Percentiles rank a stretch among this genome's conserved stretches.
Conservation (phyloP, 2,888 invertebrate species). For the Agriopis aurantiaria region DNA sequence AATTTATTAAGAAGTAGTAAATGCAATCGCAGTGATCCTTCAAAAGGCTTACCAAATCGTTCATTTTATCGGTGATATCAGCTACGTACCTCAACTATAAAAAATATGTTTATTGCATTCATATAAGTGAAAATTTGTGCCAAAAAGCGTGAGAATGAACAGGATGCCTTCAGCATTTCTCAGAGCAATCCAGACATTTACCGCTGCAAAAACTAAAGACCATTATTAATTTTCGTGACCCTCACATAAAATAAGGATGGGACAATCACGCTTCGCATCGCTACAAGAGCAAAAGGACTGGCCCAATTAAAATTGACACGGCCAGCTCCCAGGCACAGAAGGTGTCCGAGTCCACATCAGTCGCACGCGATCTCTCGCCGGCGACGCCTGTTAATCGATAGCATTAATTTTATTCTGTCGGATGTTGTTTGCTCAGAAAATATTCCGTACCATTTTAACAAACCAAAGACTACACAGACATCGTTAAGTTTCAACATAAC, state of each 20-base stretch:
- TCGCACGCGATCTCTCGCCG: conserved; percentile 79
- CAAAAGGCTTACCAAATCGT: too few relatives aligned
- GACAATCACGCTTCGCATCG: conserved; percentile 73
- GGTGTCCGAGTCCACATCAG: conserved; percentile 73
- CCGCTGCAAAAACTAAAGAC: conserved; percentile 31
- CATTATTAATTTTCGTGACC: conserved; percentile 69
- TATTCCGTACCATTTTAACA: conserved; percentile 71
- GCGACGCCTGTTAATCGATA: conserved; percentile 78
- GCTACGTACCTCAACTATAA: too few relatives aligned
- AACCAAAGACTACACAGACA: conserved; percentile 50
- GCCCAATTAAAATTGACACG: conserved; percentile 85
- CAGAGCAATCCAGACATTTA: conserved; percentile 33
- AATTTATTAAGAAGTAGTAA: too few relatives aligned
- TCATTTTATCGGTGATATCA: too few relatives aligned
- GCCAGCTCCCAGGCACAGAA: conserved; percentile 70
- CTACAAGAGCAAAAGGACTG: conserved; percentile 73
- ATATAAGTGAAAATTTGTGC: background rate
- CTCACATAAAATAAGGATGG: conserved; percentile 75
- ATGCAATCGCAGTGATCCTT: too few relatives aligned
- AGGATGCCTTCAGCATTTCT: conserved; percentile 30
- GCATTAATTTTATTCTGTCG: conserved; percentile 81
- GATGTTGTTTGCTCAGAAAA: conserved; percentile 70
- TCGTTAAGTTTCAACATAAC: conserved; percentile 36
- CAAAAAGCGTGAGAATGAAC: background rate
- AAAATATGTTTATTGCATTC: too few relatives aligned